Conservation (phyloP, 2,888 invertebrate species). For the Hartigia nigra region DNA sequence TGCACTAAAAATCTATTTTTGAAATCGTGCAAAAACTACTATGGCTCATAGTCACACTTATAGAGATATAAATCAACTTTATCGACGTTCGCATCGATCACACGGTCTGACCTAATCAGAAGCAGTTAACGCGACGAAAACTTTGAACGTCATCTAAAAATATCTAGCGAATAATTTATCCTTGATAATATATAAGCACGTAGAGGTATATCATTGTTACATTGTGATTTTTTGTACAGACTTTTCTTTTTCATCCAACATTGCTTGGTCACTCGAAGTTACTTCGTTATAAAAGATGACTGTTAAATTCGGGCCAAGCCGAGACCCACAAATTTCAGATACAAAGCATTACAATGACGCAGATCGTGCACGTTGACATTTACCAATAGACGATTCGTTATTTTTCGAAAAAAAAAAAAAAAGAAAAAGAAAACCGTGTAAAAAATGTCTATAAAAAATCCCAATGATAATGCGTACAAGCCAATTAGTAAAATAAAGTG, state of each 20-base stretch:
- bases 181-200: neutral
- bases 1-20: too few species aligned
- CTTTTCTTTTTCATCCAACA: neutral
- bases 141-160: neutral
- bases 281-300: neutral
- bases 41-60: too few species aligned
- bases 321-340: neutral
- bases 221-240: neutral
- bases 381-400: neutral
- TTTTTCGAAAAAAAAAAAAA: neutral
- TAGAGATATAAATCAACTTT: too few species aligned
- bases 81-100: neutral
- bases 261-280: neutral
- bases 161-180: neutral
- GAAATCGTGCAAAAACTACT: too few species aligned
- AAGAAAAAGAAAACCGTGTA: neutral
- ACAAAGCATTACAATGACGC: neutral
- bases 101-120: neutral
- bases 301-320: neutral
- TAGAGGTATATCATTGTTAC: too few species aligned
- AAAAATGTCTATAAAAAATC: neutral
- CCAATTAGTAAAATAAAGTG: neutral
- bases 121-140: neutral
- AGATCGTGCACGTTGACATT: neutral
- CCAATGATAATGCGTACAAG: neutral